Evolutionary conservation across 2,888 invertebrate species (phyloP).

Genomic region (Teinopalpus imperialis): DNA sequence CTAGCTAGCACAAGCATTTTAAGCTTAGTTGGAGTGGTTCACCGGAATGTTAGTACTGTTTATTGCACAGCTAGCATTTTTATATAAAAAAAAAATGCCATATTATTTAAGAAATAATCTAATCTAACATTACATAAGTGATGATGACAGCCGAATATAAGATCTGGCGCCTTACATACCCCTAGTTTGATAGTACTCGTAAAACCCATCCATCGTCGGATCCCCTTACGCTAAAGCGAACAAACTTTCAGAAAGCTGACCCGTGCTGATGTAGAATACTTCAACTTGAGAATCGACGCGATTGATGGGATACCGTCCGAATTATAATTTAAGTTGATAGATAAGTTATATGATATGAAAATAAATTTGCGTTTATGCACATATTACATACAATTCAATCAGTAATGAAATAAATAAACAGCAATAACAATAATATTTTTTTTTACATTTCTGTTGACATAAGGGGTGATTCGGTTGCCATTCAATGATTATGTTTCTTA

Average conservation of each 20-base stretch:
- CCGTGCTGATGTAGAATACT: constrained; percentile 27
- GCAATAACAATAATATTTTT: too few species aligned
- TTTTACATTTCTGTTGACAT: too few species aligned
- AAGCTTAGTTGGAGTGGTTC: too few species aligned
- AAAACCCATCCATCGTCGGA: constrained; percentile 22
- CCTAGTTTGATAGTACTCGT: constrained; percentile 23
- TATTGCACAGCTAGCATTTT: too few species aligned
- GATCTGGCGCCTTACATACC: constrained; percentile 9
- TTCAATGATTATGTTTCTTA: too few species aligned
- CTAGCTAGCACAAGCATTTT: too few species aligned
- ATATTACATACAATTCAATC: too few species aligned
- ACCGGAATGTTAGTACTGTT: too few species aligned
- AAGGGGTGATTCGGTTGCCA: too few species aligned
- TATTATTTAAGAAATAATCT: background rate
- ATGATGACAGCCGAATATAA: constrained; percentile 20
- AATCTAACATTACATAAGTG: constrained; percentile 6
- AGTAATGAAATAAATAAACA: too few species aligned
- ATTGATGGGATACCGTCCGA: background rate
- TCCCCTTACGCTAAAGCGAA: constrained; percentile 18
- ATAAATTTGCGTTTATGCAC: too few species aligned
- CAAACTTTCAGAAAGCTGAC: constrained; percentile 27
- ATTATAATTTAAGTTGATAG: constrained; percentile 9
- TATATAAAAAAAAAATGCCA: too few species aligned
- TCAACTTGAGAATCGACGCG: constrained; percentile 7
- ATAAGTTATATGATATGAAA: background rate